phyloP scores from a whole-genome alignment of 2,888 invertebrate species.

The Anorthoa munda region DNA sequence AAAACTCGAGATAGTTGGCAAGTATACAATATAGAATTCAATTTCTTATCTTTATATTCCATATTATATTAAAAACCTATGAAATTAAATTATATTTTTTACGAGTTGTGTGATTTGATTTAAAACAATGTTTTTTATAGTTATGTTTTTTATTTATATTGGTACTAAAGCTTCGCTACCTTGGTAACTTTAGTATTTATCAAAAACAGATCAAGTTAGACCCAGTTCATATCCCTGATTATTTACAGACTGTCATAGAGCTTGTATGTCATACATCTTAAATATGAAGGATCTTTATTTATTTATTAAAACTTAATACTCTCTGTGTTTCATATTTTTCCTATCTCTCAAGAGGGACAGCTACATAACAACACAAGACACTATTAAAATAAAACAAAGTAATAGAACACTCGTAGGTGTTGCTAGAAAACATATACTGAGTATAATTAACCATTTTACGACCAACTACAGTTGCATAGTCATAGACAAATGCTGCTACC shows the following conservation, averaged over 20 bases:
- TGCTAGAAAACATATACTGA: background rate
- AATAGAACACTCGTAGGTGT: background rate
- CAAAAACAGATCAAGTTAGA: background rate
- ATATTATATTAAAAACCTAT: too few species aligned
- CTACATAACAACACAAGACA: background rate
- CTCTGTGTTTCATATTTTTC: background rate
- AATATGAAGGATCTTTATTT: background rate
- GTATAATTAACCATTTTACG: background rate
- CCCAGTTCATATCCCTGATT: background rate
- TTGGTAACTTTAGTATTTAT: background rate
- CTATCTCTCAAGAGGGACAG: background rate
- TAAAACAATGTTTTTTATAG: too few species aligned
- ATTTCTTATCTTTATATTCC: too few species aligned
- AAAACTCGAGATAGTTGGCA: too few species aligned
- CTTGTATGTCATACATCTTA: too few species aligned
- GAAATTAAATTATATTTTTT: too few species aligned
- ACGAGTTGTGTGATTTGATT: too few species aligned
- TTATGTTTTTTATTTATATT: too few species aligned
- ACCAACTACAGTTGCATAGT: conserved; percentile 4
- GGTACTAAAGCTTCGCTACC: too few species aligned
- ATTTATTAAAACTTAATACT: background rate
- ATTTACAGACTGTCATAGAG: background rate
- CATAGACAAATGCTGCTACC: background rate
- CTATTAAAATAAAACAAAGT: conserved; percentile 2
- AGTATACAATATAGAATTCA: too few species aligned